A percentile compares a stretch with the other conserved stretches of the same genome.
Evolutionary conservation across 2,113 vertebrate species (phyloP).

Genomic region (Brienomyrus longianalis): DNA sequence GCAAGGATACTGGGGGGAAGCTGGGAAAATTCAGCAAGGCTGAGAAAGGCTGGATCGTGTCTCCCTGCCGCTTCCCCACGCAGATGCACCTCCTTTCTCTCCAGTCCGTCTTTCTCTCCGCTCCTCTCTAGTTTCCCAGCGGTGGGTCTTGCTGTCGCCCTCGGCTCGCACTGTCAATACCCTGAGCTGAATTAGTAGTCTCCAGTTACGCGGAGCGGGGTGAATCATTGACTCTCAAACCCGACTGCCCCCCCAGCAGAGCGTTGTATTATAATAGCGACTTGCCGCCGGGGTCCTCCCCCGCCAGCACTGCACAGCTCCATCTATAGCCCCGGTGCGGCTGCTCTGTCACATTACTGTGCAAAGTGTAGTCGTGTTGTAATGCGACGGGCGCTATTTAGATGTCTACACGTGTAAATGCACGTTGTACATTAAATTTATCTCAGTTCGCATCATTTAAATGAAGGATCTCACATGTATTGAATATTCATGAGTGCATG

Average conservation of each 20-base stretch:
- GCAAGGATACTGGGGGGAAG: constrained; percentile 26
- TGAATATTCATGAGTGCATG: not conserved
- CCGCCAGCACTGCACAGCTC: constrained; percentile 53
- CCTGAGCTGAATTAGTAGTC: constrained; percentile 26
- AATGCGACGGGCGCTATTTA: not conserved
- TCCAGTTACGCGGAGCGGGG: constrained; percentile 25
- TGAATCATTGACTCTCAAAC: constrained; percentile 20
- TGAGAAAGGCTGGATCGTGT: constrained; percentile 7
- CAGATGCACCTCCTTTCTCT: constrained; percentile 4
- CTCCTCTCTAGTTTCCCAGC: constrained; percentile 35
- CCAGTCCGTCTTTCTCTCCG: constrained; percentile 14
- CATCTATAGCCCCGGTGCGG: constrained; percentile 53
- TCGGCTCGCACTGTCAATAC: constrained; percentile 18
- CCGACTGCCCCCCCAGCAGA: constrained; percentile 37
- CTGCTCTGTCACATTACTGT: constrained; percentile 49
- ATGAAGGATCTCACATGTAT: not conserved
- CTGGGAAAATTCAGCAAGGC: constrained; percentile 14
- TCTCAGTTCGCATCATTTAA: not conserved
- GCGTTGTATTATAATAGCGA: constrained; percentile 27
- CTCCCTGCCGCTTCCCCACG: constrained; percentile 29
- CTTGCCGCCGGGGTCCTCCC: constrained; percentile 31
- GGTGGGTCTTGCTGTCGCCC: constrained; percentile 18
- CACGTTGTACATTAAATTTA: not conserved
- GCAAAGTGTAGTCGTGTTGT: not conserved
- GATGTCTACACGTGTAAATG: not conserved